These are phyloP conservation scores for Pediacus dermestoides DNA, from an alignment of 2,888 invertebrate genomes.

Conservation along the genomic window DNA sequence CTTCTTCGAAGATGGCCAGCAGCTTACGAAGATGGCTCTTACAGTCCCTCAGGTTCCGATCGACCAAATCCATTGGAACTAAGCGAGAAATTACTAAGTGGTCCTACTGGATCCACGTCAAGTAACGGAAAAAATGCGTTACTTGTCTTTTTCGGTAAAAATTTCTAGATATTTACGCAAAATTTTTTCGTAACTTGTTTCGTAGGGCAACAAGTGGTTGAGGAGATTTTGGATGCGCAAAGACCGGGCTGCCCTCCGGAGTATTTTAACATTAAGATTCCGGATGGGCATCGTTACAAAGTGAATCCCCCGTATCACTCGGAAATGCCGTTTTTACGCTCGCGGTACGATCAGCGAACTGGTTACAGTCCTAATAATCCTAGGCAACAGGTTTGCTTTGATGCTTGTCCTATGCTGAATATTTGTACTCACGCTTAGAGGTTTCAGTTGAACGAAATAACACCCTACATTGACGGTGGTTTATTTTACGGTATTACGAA, in stretches of 20 bases:
- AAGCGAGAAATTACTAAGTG: conserved; percentile 52
- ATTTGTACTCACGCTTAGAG: no score
- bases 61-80: conserved; percentile 55
- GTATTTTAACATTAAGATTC: conserved; percentile 57
- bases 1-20: conserved; percentile 55
- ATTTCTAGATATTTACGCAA: conserved; percentile 1
- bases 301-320: conserved; percentile 37
- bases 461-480: conserved; percentile 59
- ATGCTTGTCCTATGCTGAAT: not conserved
- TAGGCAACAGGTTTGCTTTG: conserved; percentile 53
- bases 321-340: conserved; percentile 54
- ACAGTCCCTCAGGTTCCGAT: conserved; percentile 50
- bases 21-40: conserved; percentile 57
- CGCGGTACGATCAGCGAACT: conserved; percentile 54
- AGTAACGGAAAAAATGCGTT: conserved; percentile 55
- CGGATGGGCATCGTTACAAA: conserved; percentile 47
- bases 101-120: conserved; percentile 47
- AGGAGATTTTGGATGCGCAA: conserved; percentile 61
- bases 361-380: conserved; percentile 59
- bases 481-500: conserved; percentile 59
- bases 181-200: conserved; percentile 10
- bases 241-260: conserved; percentile 59
- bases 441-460: conserved; percentile 57
- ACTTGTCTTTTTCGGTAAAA: conserved; percentile 57
- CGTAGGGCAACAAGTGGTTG: conserved; percentile 59